Evolutionary conservation across 2,888 invertebrate species (phyloP).

Genomic region (Athrips mouffetella): DNA sequence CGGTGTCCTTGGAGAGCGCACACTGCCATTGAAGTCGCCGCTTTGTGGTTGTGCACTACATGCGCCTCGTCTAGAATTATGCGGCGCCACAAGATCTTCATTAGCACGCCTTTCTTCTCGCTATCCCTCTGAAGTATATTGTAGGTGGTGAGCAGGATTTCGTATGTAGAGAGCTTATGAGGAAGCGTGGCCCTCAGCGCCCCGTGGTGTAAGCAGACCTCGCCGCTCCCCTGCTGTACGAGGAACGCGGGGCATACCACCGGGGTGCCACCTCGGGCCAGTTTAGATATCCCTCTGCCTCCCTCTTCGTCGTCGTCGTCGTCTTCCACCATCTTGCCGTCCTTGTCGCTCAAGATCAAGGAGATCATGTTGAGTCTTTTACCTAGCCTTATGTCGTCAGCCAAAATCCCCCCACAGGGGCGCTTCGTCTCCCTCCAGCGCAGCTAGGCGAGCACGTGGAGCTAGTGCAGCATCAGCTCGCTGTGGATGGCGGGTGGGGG

Average conservation of each 20-base stretch:
- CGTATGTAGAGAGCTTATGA: too few relatives aligned
- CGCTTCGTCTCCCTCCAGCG: slow-evolving; percentile 88
- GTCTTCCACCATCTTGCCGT: slow-evolving; percentile 42
- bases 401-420: slow-evolving; percentile 88
- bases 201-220: slow-evolving; percentile 92
- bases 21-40: too few relatives aligned
- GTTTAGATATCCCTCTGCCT: slow-evolving; percentile 45
- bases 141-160: too few relatives aligned
- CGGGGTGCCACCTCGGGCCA: slow-evolving; percentile 83
- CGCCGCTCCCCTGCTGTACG: slow-evolving; percentile 92
- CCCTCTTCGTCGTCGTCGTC: slow-evolving; percentile 50
- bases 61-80: too few relatives aligned
- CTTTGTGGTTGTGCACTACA: too few relatives aligned
- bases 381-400: slow-evolving; percentile 90
- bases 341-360: slow-evolving; percentile 79
- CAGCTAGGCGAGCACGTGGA: slow-evolving; percentile 88
- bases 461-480: slow-evolving; percentile 83
- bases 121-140: too few relatives aligned
- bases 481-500: slow-evolving; percentile 82
- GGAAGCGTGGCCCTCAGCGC: slow-evolving; percentile 82
- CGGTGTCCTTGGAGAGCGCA: too few relatives aligned
- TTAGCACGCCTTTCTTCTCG: too few relatives aligned
- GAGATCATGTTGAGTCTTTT: slow-evolving; percentile 92
- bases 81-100: too few relatives aligned
- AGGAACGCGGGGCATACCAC: slow-evolving; percentile 96